Conservation (phyloP, 2,888 invertebrate genomes). For the Psylliodes chrysocephalus region DNA sequence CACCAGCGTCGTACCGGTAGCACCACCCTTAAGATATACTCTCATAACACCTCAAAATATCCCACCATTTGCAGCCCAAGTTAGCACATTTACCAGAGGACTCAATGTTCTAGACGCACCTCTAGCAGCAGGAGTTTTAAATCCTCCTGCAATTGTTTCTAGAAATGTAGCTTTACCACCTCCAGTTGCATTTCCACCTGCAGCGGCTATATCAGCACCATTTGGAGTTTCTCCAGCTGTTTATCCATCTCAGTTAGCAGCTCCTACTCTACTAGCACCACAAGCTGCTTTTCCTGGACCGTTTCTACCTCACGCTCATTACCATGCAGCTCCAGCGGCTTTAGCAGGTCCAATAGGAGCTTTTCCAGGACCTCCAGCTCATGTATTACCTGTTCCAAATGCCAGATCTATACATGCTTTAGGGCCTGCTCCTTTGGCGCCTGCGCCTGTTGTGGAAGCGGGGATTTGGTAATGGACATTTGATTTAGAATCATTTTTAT, state of each 20-base stretch:
- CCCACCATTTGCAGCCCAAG: slow-evolving; percentile 71
- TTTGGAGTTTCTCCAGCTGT: not conserved
- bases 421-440: slow-evolving; percentile 34
- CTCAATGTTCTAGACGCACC: slow-evolving; percentile 63
- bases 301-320: not conserved
- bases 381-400: slow-evolving; percentile 36
- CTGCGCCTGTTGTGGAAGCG: not conserved
- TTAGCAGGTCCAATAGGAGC: slow-evolving; percentile 22
- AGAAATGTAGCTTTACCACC: slow-evolving; percentile 6
- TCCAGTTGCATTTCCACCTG: not conserved
- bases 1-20: slow-evolving; percentile 40
- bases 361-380: slow-evolving; percentile 31
- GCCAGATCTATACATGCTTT: slow-evolving; percentile 54
- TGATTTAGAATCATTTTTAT: not conserved
- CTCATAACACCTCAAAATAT: slow-evolving; percentile 71
- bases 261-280: not conserved
- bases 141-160: slow-evolving; percentile 43
- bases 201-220: not conserved
- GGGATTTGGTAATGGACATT: not conserved
- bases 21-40: slow-evolving; percentile 55
- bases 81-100: slow-evolving; percentile 67
- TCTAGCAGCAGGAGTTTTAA: slow-evolving; percentile 53
- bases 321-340: slow-evolving; percentile 46
- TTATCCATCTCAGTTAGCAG: not conserved
- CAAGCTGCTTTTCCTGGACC: not conserved